A percentile compares a stretch with the other conserved stretches of the same genome.
phyloP scores from a whole-genome alignment of 2,888 invertebrate genomes.

The Exocentrus adspersus region DNA sequence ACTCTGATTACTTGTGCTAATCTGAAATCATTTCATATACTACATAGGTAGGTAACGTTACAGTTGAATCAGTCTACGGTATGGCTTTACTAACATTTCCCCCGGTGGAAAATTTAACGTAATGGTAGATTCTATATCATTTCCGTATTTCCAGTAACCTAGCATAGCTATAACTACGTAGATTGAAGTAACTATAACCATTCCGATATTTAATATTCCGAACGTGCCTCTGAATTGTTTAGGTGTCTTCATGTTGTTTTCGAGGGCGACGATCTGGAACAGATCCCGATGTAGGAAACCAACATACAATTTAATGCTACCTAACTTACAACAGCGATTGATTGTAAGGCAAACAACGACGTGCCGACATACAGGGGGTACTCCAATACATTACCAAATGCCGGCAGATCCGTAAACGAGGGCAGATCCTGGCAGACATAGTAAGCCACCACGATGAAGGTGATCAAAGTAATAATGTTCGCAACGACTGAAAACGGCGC shows the following conservation, averaged over 20 bases:
- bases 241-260: slow-evolving; percentile 90
- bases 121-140: slow-evolving; percentile 75
- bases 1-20: slow-evolving; percentile 73
- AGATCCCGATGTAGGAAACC: not conserved
- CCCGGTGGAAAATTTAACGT: slow-evolving; percentile 81
- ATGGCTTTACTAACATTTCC: slow-evolving; percentile 68
- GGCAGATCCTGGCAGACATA: slow-evolving; percentile 82
- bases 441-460: slow-evolving; percentile 87
- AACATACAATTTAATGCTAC: not conserved
- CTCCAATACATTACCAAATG: slow-evolving; percentile 72
- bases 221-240: slow-evolving; percentile 78
- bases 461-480: slow-evolving; percentile 83
- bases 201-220: slow-evolving; percentile 86
- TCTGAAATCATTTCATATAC: too few relatives aligned
- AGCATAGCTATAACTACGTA: slow-evolving; percentile 85
- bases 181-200: slow-evolving; percentile 78
- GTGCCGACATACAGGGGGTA: slow-evolving; percentile 97
- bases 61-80: too few relatives aligned
- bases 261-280: slow-evolving; percentile 85
- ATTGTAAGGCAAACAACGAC: slow-evolving; percentile 95
- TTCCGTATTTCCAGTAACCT: slow-evolving; percentile 85
- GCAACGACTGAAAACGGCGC: slow-evolving; percentile 92
- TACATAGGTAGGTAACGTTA: too few relatives aligned
- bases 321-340: slow-evolving; percentile 88
- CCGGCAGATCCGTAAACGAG: slow-evolving; percentile 69